Evolutionary conservation across 2,113 vertebrate genomes (phyloP).

Genomic region (Phaethon lepturus): DNA sequence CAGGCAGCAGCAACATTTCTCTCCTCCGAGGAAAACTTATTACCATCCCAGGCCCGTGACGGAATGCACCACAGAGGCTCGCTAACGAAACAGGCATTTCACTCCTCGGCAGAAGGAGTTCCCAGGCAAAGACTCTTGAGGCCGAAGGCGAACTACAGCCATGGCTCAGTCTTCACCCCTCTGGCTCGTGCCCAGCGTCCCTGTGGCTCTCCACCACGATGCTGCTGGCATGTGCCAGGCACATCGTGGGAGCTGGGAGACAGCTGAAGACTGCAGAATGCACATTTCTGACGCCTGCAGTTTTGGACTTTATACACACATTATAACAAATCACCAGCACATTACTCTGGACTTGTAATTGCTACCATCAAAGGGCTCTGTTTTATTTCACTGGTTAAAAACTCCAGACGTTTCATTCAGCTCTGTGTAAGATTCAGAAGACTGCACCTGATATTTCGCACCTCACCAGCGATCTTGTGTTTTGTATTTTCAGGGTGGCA

Average conservation of each 20-base stretch:
- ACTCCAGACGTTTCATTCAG: background rate
- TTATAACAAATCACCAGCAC: background rate
- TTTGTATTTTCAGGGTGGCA: background rate
- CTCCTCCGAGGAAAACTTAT: background rate
- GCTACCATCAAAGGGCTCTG: background rate
- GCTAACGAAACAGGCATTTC: background rate
- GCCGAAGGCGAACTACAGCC: background rate
- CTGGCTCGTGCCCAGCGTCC: background rate
- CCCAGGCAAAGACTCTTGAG: background rate
- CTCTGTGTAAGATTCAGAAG: background rate
- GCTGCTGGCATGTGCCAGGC: background rate
- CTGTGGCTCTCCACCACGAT: background rate
- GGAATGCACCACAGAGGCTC: background rate
- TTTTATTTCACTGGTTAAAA: background rate
- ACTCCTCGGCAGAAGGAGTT: background rate
- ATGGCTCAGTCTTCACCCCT: background rate
- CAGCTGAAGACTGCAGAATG: background rate
- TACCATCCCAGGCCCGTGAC: background rate
- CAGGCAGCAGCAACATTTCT: fast-evolving
- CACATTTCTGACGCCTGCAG: background rate
- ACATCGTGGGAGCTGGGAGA: background rate
- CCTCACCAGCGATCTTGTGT: background rate
- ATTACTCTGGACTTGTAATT: background rate
- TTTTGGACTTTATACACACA: background rate
- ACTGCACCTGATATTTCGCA: background rate